A percentile compares a stretch with the other conserved stretches of the same genome.
Conservation (phyloP, 2,113 vertebrate genomes). For the Brachypteracias leptosomus region DNA sequence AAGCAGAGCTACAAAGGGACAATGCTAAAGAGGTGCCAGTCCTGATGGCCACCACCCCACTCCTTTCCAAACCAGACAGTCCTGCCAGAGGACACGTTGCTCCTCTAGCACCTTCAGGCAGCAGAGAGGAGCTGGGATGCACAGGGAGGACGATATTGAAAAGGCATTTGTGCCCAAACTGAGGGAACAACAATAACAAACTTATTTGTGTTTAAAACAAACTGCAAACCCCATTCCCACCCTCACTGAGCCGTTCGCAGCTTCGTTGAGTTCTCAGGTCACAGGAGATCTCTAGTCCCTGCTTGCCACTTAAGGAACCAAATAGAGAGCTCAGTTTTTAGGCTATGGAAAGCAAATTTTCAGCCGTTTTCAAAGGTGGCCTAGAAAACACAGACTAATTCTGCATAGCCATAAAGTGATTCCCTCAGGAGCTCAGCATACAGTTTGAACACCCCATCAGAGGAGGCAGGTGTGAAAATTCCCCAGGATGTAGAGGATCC, state of each 20-base stretch:
- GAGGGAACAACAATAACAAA: neutral
- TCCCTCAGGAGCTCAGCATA: neutral
- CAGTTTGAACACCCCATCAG: neutral
- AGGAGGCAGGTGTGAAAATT: neutral
- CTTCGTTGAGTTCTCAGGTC: neutral
- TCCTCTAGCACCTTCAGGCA: neutral
- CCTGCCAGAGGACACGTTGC: neutral
- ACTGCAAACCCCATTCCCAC: neutral
- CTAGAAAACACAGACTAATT: conserved; percentile 48
- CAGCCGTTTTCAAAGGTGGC: neutral
- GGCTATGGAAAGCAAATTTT: conserved; percentile 23
- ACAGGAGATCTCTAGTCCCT: neutral
- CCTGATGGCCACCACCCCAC: neutral
- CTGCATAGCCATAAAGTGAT: neutral
- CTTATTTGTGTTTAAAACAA: neutral
- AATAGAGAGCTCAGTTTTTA: conserved; percentile 13
- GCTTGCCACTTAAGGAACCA: neutral
- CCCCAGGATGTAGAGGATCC: neutral
- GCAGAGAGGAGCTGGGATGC: neutral
- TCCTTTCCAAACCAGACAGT: neutral
- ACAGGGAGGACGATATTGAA: neutral
- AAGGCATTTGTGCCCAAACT: neutral
- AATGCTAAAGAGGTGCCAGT: neutral
- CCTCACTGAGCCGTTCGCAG: neutral
- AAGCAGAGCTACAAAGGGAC: neutral